Conservation (phyloP, 37 sponge, comb jelly and placozoan species). For the Aplysina aerophoba region DNA sequence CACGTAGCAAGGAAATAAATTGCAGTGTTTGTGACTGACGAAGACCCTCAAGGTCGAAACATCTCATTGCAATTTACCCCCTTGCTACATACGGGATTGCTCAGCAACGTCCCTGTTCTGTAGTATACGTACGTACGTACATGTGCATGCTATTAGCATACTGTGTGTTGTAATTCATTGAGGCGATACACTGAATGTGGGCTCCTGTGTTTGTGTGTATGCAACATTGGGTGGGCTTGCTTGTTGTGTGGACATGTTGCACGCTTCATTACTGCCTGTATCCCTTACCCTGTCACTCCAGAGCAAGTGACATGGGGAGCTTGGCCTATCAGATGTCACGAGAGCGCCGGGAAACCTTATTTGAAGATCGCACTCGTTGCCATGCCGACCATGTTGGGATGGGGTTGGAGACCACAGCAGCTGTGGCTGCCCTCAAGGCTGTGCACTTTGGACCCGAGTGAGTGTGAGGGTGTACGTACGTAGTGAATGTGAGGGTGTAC, state of each 20-base stretch:
- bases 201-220: background rate
- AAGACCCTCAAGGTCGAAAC: too few relatives aligned
- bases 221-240: background rate
- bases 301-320: conserved; percentile 21
- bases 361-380: conserved; percentile 92
- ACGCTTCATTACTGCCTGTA: background rate
- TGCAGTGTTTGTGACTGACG: too few relatives aligned
- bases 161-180: background rate
- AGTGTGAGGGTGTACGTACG: background rate
- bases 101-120: too few relatives aligned
- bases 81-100: too few relatives aligned
- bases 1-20: too few relatives aligned
- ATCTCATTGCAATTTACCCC: too few relatives aligned
- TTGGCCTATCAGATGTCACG: conserved; percentile 1
- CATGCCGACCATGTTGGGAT: conserved; percentile 91
- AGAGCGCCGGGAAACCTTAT: conserved; percentile 84
- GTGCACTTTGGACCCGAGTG: conserved; percentile 55
- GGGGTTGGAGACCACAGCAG: conserved; percentile 88
- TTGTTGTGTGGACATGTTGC: background rate
- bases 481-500: background rate
- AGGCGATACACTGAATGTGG: background rate
- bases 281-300: conserved; percentile 38
- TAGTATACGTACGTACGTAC: too few relatives aligned
- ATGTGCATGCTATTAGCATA: background rate
- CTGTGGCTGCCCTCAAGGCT: conserved; percentile 90